phyloP scores from a whole-genome alignment of 53 echinoderm and acorn worm genomes.

The Echinometra lucunter region DNA sequence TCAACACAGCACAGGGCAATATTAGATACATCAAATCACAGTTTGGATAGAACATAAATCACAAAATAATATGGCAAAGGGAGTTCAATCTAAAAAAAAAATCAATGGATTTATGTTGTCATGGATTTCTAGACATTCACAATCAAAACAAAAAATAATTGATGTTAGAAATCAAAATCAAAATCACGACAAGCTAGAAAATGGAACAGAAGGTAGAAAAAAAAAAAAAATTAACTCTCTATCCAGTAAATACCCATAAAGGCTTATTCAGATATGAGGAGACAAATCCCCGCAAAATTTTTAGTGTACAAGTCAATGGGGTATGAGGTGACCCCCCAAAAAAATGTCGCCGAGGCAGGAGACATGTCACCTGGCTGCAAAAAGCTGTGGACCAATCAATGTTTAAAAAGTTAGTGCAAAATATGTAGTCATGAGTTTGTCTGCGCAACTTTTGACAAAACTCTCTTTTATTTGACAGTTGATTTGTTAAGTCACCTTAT shows the following conservation, averaged over 20 bases:
- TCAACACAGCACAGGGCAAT: not conserved
- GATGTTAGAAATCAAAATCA: not conserved
- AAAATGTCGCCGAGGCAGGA: too few species aligned
- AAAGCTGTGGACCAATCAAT: too few species aligned
- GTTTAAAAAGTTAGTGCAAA: too few species aligned
- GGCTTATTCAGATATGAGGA: too few species aligned
- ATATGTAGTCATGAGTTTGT: too few species aligned
- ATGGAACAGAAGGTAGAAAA: not conserved
- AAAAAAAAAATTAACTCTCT: not conserved
- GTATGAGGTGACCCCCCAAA: too few species aligned
- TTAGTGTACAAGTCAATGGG: too few species aligned
- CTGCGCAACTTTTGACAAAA: too few species aligned
- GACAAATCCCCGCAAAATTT: too few species aligned
- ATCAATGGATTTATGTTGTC: not conserved
- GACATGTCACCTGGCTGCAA: too few species aligned
- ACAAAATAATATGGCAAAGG: not conserved
- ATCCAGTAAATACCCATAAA: conserved; percentile 4
- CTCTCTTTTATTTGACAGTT: too few species aligned
- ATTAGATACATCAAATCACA: conserved; percentile 5
- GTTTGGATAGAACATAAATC: not conserved
- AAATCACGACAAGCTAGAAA: not conserved
- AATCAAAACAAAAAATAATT: not conserved
- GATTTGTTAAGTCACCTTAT: too few species aligned
- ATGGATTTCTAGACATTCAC: conserved; percentile 15
- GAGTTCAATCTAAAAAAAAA: conserved; percentile 1